phyloP scores from a whole-genome alignment of 2,113 vertebrate genomes.

The Anguilla japonica region DNA sequence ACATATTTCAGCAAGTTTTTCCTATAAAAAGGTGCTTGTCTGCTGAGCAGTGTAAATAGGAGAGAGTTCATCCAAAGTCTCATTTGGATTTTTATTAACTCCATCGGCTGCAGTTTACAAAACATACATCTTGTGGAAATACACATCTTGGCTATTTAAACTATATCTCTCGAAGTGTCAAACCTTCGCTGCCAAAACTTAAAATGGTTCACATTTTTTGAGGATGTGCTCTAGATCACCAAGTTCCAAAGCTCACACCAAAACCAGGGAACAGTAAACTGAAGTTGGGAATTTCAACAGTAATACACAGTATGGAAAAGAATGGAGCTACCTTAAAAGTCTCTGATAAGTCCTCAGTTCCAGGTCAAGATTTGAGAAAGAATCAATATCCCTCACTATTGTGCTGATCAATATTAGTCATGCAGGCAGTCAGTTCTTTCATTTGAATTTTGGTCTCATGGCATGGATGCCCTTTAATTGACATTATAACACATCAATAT shows the following conservation, averaged over 20 bases:
- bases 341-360: neutral
- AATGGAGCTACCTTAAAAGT: neutral
- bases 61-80: neutral
- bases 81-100: conserved; percentile 9
- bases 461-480: neutral
- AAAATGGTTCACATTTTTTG: neutral
- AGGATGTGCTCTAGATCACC: neutral
- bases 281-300: neutral
- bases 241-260: neutral
- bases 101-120: neutral
- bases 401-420: neutral
- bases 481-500: neutral
- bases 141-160: neutral
- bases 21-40: neutral
- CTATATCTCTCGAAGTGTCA: neutral
- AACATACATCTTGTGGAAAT: neutral
- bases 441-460: neutral
- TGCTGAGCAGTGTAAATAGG: neutral
- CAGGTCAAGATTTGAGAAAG: neutral
- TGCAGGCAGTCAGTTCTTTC: neutral
- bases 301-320: neutral
- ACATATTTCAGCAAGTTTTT: too few relatives aligned
- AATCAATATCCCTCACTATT: neutral
- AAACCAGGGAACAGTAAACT: neutral
- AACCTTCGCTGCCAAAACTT: neutral